Evolutionary conservation across 2,113 vertebrate genomes (phyloP).

Genomic region (Odocoileus hemionus): DNA sequence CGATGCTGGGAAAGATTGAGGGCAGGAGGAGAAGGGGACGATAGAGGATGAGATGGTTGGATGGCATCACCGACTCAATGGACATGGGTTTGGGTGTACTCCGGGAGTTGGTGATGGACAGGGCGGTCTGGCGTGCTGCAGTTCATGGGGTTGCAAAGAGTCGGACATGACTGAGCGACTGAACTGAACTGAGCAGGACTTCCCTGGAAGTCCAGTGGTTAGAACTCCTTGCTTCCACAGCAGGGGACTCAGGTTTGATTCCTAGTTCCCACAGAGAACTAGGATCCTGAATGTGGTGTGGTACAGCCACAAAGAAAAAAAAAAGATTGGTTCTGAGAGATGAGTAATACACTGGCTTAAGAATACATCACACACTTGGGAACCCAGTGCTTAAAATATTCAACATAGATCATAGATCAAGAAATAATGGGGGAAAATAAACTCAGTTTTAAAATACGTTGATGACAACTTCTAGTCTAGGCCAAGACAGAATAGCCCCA

Average conservation of each 20-base stretch:
- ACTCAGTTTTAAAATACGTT: background rate
- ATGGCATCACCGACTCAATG: too few relatives aligned
- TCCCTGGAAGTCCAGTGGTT: background rate
- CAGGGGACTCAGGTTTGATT: background rate
- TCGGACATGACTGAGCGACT: too few relatives aligned
- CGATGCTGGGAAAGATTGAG: too few relatives aligned
- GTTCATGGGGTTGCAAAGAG: too few relatives aligned
- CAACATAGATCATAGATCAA: background rate
- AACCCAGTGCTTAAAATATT: background rate
- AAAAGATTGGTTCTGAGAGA: background rate
- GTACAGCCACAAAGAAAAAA: background rate
- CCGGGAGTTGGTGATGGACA: too few relatives aligned
- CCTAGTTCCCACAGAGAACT: background rate
- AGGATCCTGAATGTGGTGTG: background rate
- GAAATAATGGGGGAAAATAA: background rate
- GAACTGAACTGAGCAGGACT: background rate
- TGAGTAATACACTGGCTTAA: background rate
- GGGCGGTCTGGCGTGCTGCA: too few relatives aligned
- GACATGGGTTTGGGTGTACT: too few relatives aligned
- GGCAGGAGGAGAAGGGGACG: too few relatives aligned
- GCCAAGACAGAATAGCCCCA: background rate
- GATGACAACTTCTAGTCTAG: background rate
- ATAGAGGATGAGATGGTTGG: too few relatives aligned
- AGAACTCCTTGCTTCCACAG: background rate
- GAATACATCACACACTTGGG: background rate